phyloP scores from a whole-genome alignment of 1,140 invertebrate genomes.

The Pachypsylla venusta region DNA sequence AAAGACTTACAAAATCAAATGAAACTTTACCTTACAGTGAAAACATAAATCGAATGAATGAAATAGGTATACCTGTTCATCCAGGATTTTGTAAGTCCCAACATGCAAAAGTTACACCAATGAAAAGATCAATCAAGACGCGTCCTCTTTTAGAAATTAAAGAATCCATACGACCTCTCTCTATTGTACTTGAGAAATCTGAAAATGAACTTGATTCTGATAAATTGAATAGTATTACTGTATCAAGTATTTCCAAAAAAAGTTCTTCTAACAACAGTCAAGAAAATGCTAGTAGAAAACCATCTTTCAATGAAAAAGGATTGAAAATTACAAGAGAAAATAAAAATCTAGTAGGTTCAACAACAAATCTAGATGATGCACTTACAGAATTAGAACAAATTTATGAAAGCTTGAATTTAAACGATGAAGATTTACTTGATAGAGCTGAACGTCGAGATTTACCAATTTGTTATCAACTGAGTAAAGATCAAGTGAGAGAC shows the following conservation, averaged over 20 bases:
- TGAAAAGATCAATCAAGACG: background rate
- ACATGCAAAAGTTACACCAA: background rate
- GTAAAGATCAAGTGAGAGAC: background rate
- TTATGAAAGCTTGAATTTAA: constrained; percentile 64
- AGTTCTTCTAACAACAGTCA: background rate
- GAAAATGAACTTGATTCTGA: constrained; percentile 20
- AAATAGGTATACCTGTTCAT: background rate
- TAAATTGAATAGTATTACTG: background rate
- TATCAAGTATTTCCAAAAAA: background rate
- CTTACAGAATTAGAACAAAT: constrained; percentile 76
- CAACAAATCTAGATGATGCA: constrained; percentile 68
- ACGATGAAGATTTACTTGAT: constrained; percentile 65
- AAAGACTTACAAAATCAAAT: background rate
- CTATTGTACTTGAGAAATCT: constrained; percentile 26
- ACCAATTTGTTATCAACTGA: constrained; percentile 28
- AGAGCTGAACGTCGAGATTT: constrained; percentile 57
- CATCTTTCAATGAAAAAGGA: constrained; percentile 16
- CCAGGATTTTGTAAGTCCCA: background rate
- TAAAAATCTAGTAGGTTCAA: constrained; percentile 36
- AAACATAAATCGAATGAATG: background rate
- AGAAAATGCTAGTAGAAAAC: constrained; percentile 16
- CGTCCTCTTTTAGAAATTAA: background rate
- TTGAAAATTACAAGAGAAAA: constrained; percentile 12
- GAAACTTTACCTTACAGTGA: background rate
- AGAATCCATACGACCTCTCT: constrained; percentile 23